Percentiles rank a stretch among this genome's conserved stretches.
These are phyloP conservation scores for Prolemur simus DNA, from an alignment of 2,113 vertebrate genomes.

Conservation along the genomic window DNA sequence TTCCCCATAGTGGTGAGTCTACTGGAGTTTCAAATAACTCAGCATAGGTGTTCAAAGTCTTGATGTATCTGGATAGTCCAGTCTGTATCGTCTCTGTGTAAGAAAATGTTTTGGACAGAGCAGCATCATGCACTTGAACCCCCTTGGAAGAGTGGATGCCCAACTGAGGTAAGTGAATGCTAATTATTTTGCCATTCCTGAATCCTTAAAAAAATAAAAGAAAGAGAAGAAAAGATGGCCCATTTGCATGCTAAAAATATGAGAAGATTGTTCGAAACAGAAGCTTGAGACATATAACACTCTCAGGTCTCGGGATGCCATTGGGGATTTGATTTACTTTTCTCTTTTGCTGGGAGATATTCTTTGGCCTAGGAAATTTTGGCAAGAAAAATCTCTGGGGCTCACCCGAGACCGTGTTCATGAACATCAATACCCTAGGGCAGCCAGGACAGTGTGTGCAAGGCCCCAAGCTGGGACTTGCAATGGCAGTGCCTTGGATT, in stretches of 20 bases:
- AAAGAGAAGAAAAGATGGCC: constrained; percentile 70
- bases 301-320: neutral
- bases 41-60: constrained; percentile 48
- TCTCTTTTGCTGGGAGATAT: neutral
- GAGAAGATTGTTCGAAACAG: neutral
- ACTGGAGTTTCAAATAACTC: constrained; percentile 79
- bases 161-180: constrained; percentile 80
- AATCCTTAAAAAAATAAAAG: constrained; percentile 77
- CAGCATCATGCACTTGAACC: constrained; percentile 79
- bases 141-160: constrained; percentile 78
- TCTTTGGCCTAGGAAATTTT: neutral
- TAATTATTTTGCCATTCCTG: constrained; percentile 79
- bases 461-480: neutral
- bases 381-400: neutral
- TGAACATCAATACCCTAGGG: neutral
- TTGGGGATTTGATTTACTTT: constrained; percentile 39
- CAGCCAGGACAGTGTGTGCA: neutral
- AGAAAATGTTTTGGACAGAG: constrained; percentile 78
- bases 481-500: neutral
- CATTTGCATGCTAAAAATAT: constrained; percentile 78
- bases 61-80: constrained; percentile 80
- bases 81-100: constrained; percentile 68
- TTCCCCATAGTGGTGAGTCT: constrained; percentile 74
- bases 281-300: neutral
- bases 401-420: neutral